Conservation (phyloP, 2,113 vertebrate species). For the Nerophis lumbriciformis region DNA sequence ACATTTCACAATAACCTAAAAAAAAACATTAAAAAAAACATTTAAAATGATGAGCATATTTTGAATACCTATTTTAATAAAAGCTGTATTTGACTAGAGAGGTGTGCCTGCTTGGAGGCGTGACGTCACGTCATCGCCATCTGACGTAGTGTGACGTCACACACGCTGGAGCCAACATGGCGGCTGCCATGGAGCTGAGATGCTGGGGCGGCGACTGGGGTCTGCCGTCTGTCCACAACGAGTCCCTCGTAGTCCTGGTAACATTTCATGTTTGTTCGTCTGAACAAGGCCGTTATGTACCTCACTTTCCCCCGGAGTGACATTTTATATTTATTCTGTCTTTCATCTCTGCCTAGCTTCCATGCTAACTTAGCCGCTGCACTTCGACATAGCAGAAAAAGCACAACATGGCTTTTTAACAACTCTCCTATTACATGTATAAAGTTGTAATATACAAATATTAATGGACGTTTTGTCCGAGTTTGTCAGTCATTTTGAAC, state of each 20-base stretch:
- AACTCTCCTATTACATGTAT: neutral
- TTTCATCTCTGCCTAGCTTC: constrained; percentile 34
- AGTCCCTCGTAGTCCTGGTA: constrained; percentile 90
- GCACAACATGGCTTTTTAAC: neutral
- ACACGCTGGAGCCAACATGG: constrained; percentile 74
- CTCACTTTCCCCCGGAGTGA: neutral
- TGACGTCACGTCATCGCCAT: neutral
- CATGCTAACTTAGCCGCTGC: constrained; percentile 41
- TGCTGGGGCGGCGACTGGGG: constrained; percentile 95
- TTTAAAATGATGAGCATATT: neutral
- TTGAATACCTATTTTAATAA: neutral
- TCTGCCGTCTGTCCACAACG: constrained; percentile 87
- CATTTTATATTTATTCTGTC: neutral
- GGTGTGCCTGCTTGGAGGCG: neutral
- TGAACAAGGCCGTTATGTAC: neutral
- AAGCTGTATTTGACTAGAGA: neutral
- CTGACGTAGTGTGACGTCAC: constrained; percentile 45
- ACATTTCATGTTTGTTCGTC: constrained; percentile 25
- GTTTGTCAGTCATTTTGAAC: constrained; percentile 4
- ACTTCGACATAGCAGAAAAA: neutral
- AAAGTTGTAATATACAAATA: neutral
- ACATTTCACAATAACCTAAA: too few relatives aligned
- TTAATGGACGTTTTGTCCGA: neutral
- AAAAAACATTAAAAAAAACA: neutral
- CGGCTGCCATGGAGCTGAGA: constrained; percentile 85